Evolutionary conservation across 2,888 invertebrate genomes (phyloP).

Genomic region (Ctena decussata): DNA sequence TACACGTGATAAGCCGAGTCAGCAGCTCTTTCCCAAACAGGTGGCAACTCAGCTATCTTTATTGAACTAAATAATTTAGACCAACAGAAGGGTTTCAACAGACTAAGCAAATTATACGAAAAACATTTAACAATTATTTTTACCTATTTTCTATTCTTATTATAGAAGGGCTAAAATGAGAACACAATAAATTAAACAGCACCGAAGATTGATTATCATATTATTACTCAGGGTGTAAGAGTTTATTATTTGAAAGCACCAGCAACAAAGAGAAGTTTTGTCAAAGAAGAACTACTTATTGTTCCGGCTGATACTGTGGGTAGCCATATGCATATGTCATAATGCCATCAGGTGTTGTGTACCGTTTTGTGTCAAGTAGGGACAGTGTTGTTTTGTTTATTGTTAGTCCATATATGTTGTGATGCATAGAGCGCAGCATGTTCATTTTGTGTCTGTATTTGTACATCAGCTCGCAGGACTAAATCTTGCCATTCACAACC

Average conservation of each 20-base stretch:
- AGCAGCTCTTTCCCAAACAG: too few species aligned
- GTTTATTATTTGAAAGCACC: slow-evolving; percentile 53
- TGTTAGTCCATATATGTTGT: slow-evolving; percentile 55
- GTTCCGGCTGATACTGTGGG: slow-evolving; percentile 24
- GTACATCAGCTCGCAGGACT: too few species aligned
- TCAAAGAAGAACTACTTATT: slow-evolving; percentile 54
- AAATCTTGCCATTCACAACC: too few species aligned
- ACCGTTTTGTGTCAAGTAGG: slow-evolving; percentile 51
- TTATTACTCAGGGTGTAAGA: slow-evolving; percentile 49
- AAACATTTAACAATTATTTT: too few species aligned
- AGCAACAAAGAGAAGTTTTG: slow-evolving; percentile 52
- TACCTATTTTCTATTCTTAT: too few species aligned
- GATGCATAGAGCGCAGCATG: slow-evolving; percentile 49
- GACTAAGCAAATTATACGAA: too few species aligned
- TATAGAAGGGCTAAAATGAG: too few species aligned
- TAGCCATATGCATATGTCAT: slow-evolving; percentile 68
- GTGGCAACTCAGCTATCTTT: too few species aligned
- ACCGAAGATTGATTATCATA: slow-evolving; percentile 45
- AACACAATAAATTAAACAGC: too few species aligned
- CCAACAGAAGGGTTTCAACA: too few species aligned
- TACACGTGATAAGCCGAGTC: too few species aligned
- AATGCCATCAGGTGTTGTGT: slow-evolving; percentile 33
- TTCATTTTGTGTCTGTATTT: slow-evolving; percentile 57
- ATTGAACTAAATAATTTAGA: too few species aligned
- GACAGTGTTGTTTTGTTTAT: slow-evolving; percentile 65